These are phyloP conservation scores for Euphydryas editha DNA, from an alignment of 2,888 invertebrate species.

Conservation along the genomic window DNA sequence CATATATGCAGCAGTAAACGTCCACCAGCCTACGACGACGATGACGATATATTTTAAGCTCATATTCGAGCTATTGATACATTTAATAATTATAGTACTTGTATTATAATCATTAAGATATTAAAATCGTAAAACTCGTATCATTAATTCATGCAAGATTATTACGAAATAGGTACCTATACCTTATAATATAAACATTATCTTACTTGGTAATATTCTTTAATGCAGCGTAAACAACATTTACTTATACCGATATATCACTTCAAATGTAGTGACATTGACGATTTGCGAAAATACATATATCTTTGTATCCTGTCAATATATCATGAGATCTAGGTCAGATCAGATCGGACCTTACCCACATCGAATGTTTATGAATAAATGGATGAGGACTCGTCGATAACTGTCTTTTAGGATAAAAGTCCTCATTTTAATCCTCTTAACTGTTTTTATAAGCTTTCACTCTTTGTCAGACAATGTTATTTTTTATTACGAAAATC, in stretches of 20 bases:
- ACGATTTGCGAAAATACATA: constrained; percentile 33
- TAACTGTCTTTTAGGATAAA: constrained; percentile 21
- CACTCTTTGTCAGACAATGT: constrained; percentile 2
- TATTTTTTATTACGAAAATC: not conserved
- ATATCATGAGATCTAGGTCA: constrained; percentile 37
- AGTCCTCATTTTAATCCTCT: constrained; percentile 15
- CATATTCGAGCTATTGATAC: too few species aligned
- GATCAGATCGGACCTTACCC: constrained; percentile 31
- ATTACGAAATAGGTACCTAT: too few species aligned
- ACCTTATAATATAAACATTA: too few species aligned
- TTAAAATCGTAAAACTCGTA: too few species aligned
- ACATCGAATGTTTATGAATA: constrained; percentile 32
- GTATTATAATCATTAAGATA: too few species aligned
- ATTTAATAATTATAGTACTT: too few species aligned
- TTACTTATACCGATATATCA: constrained; percentile 16
- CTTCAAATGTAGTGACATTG: constrained; percentile 19
- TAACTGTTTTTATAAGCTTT: constrained; percentile 21
- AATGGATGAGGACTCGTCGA: constrained; percentile 23
- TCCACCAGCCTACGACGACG: too few species aligned
- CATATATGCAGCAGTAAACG: too few species aligned
- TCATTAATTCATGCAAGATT: too few species aligned
- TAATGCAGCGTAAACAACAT: not conserved
- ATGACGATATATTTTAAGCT: too few species aligned
- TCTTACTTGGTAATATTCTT: too few species aligned
- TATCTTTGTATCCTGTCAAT: constrained; percentile 39